Evolutionary conservation across 2,797 vertebrate species (phyloP).

Genomic region (Sebastes trivittatus): DNA sequence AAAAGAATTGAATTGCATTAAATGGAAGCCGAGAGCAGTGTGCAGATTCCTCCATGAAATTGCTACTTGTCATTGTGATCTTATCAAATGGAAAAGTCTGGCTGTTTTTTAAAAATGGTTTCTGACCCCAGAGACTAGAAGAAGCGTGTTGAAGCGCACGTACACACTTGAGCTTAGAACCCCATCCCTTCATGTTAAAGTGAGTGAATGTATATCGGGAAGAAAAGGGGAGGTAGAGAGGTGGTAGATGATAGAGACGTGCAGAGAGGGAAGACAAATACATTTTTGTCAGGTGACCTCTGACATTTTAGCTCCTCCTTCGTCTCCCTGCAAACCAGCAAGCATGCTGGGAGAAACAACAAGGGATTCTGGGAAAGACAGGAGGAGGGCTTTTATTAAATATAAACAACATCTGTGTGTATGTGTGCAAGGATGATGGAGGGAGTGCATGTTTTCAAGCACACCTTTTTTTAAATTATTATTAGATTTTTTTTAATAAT

Average conservation of each 20-base stretch:
- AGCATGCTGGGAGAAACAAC: slow-evolving; percentile 77
- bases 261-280: slow-evolving; percentile 7
- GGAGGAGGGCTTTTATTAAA: slow-evolving; percentile 50
- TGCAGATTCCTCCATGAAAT: background rate
- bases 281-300: slow-evolving; percentile 49
- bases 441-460: background rate
- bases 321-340: slow-evolving; percentile 55
- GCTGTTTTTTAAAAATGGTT: background rate
- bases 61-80: background rate
- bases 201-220: background rate
- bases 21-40: background rate
- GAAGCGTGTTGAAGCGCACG: slow-evolving; percentile 22
- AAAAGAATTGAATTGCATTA: too few relatives aligned
- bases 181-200: background rate
- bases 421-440: slow-evolving; percentile 19
- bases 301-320: slow-evolving; percentile 50
- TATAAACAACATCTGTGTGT: slow-evolving; percentile 73
- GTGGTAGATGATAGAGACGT: background rate
- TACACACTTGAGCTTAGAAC: background rate
- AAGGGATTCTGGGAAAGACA: slow-evolving; percentile 77
- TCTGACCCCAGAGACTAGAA: background rate
- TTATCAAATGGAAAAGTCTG: background rate
- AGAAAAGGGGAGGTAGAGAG: background rate
- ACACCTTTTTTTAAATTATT: background rate
- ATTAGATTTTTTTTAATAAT: background rate